Base-by-base conservation (phyloP, 2,888 invertebrate genomes). In the Ephialtes manifestator region DNA sequence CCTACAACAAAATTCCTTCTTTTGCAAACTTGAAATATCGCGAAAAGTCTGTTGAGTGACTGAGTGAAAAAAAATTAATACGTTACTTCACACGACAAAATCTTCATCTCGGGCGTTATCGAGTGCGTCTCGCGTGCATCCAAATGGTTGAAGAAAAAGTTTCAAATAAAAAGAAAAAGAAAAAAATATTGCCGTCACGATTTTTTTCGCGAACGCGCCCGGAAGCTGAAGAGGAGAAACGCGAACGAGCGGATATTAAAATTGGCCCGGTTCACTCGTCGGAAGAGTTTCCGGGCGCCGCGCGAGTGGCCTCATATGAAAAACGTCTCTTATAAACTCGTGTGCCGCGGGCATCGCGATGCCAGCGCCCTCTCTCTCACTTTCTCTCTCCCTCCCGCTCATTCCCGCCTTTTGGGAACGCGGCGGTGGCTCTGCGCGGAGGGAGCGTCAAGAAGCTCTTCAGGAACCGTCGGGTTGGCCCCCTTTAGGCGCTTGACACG, bases 401-500 rank as follows among this genome's bases (percentile, higher is more conserved):
- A 1, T 78, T 84, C 80, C 65, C 51, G 18, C 55, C 51, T 65
- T 71, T 76, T 63, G 71, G 72, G 76, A 75, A 68, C 74, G 74
- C 11, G 60, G 48, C 43, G 46, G 75, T 67, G 83, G 83, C 80
- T 48, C 48, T 31, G 84, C 63, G 70, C 28, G 15, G 67, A 68
- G 48, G 75, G 28, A 46, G 63, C 43, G 53, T 74, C 20, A 82
- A 84, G 83, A 80, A 78, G 71, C 82, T 78, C 79, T 85, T 31
- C 48, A 70, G 58, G 39, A 20, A 18, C 60, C 11, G 15, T 20
- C 10, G 31, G 35, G 72, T 10, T 24, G 74, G 43, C 74, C 2
- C 60, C 48, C 48, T 88, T 89, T 83, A 85, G 76, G 81, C 86
- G 86, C 87, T 83, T 84, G 86, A 79, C 78, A 65, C 75, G 88